A percentile compares a stretch with the other conserved stretches of the same genome.
phyloP scores from a whole-genome alignment of 2,797 vertebrate species.

The Mormyrus proboscirostris region DNA sequence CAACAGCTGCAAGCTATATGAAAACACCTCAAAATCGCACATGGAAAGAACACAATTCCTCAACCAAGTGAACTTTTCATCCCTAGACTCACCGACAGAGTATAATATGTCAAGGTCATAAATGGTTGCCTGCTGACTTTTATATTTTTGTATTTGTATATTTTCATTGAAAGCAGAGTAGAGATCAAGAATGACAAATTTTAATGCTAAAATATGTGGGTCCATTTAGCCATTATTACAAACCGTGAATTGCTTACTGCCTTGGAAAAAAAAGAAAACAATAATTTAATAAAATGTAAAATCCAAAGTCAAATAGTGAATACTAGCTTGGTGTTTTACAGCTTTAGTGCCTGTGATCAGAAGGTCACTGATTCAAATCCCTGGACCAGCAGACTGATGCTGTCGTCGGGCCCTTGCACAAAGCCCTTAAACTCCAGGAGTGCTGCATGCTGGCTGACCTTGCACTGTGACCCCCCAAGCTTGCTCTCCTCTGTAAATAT shows the following conservation, averaged over 20 bases:
- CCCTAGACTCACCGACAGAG: neutral
- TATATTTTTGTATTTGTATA: neutral
- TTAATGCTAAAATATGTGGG: neutral
- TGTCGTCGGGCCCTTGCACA: neutral
- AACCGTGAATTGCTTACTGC: neutral
- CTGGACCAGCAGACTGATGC: neutral
- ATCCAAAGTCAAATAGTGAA: neutral
- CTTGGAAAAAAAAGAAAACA: neutral
- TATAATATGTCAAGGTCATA: neutral
- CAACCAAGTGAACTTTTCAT: neutral
- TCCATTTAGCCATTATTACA: neutral
- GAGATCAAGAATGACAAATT: neutral
- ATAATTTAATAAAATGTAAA: neutral
- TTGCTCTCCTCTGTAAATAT: neutral
- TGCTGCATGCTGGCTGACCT: neutral
- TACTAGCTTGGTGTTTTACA: neutral
- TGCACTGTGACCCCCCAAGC: neutral
- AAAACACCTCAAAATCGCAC: neutral
- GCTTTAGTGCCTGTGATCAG: neutral
- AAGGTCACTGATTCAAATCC: neutral
- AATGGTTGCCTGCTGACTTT: neutral
- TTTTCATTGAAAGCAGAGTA: neutral
- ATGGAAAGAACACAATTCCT: neutral
- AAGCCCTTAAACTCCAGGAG: neutral
- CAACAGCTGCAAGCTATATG: neutral